phyloP scores from a whole-genome alignment of 2,113 vertebrate genomes.

The Thryonomys swinderianus region DNA sequence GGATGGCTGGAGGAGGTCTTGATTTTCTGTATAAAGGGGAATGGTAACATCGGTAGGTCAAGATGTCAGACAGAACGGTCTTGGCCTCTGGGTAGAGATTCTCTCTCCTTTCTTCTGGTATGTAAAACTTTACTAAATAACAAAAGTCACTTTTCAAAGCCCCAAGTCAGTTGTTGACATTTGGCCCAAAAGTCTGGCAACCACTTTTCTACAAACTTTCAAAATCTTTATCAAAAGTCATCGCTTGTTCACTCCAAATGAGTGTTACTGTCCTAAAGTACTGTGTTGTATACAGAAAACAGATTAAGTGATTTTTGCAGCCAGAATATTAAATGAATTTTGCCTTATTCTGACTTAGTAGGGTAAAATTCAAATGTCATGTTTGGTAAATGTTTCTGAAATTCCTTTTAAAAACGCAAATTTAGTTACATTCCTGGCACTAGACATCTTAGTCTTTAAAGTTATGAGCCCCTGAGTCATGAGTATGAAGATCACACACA shows the following conservation, averaged over 20 bases:
- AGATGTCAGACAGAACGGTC: no score
- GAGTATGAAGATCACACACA: not conserved
- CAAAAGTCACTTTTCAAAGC: not conserved
- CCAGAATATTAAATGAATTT: not conserved
- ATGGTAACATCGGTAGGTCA: not conserved
- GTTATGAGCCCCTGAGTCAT: not conserved
- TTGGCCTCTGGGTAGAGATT: not conserved
- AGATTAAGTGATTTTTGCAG: not conserved
- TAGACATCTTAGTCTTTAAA: not conserved
- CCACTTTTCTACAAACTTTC: not conserved
- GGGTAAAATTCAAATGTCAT: not conserved
- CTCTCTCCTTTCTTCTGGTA: not conserved
- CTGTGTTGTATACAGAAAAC: not conserved
- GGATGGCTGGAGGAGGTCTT: not conserved
- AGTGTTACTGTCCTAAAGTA: not conserved
- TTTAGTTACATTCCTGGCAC: not conserved
- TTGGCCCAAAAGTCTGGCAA: not conserved
- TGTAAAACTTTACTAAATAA: not conserved
- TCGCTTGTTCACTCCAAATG: not conserved
- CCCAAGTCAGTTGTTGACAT: not conserved
- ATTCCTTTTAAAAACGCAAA: not conserved
- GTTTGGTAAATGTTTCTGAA: not conserved
- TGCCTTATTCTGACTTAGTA: not conserved
- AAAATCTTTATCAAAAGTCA: not conserved
- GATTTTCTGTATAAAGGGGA: not conserved